Base-by-base conservation (phyloP, 2,113 vertebrate species). In the Tautogolabrus adspersus region DNA sequence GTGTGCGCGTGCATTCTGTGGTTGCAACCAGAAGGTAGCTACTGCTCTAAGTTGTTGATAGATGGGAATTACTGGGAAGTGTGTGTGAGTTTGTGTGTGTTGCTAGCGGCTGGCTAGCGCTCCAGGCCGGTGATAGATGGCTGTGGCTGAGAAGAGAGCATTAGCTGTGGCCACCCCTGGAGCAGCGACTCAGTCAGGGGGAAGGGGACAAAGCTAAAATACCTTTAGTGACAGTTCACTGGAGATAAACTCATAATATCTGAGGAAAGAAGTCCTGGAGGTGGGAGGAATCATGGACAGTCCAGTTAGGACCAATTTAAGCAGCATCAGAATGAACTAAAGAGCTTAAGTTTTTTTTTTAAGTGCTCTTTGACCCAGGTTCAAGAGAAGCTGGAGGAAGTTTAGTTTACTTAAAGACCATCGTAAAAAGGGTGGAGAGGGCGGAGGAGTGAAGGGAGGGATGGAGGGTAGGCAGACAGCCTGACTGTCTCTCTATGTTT, bases 401-500 rank as follows among this genome's bases (percentile, higher is more conserved):
- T 64, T 75, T 60, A 55, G 79, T 84, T 86, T 79, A 79, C 75
- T 75, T 77, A 72, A 88, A 83, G 65, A 64, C 37, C 49, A 47
- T 84, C 79, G 58, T 91, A 86, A 74, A 90, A 42, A 64, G 71
- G 81, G 72, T 63, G 80, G 74, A 52, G 71, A 19, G 55, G 63
- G 66, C 37, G 72, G 87, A 89, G 82, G 84, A 82, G 76, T 56
- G 54, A 67, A 44, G 59, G 80, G 81, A 83, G 66, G 75, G 69
- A 60, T 59, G 77, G 75, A 78, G 61, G 84, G 75, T 68, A 77
- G 70, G 65, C 85, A 93, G 92, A 89, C 91, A 90, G 90, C 76
- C 91, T 81, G 93, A 82, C 89, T 86, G 88, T 87, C 86, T 94
- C 88, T 88, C 74, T 79, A 66, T 83, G 10, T 91, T 82, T 87